Percentiles rank a stretch among this genome's conserved stretches.
Evolutionary conservation across 2,113 vertebrate species (phyloP).

Genomic region (Salvelinus fontinalis): DNA sequence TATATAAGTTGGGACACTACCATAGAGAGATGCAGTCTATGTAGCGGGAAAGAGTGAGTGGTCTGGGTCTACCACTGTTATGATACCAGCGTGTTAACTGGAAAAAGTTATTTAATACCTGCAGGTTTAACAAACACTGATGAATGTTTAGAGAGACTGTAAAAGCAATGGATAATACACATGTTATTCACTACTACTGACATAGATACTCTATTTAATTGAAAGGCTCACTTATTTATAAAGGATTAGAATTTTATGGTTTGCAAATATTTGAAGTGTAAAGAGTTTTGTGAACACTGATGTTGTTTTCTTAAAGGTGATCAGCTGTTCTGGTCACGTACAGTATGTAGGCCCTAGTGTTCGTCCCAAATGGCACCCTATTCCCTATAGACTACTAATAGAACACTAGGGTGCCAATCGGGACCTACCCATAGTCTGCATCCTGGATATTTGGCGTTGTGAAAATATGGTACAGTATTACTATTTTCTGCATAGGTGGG

Average conservation of each 20-base stretch:
- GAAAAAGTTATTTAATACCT: background rate
- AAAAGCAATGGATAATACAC: too few relatives aligned
- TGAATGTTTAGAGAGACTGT: background rate
- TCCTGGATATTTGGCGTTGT: slow-evolving; percentile 49
- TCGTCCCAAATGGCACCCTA: too few relatives aligned
- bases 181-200: too few relatives aligned
- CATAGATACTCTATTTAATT: slow-evolving; percentile 6
- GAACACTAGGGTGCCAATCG: background rate
- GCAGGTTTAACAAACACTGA: background rate
- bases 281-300: background rate
- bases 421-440: background rate
- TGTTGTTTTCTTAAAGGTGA: too few relatives aligned
- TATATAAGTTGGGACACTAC: background rate
- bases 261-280: slow-evolving; percentile 20
- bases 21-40: background rate
- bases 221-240: slow-evolving; percentile 1
- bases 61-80: background rate
- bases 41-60: background rate
- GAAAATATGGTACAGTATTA: slow-evolving; percentile 1
- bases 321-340: too few relatives aligned
- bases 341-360: too few relatives aligned
- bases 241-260: slow-evolving; percentile 1
- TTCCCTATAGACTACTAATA: too few relatives aligned
- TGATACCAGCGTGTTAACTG: background rate
- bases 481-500: background rate